Evolutionary conservation across 1,140 invertebrate species (phyloP).

Genomic region (Nasonia giraulti): DNA sequence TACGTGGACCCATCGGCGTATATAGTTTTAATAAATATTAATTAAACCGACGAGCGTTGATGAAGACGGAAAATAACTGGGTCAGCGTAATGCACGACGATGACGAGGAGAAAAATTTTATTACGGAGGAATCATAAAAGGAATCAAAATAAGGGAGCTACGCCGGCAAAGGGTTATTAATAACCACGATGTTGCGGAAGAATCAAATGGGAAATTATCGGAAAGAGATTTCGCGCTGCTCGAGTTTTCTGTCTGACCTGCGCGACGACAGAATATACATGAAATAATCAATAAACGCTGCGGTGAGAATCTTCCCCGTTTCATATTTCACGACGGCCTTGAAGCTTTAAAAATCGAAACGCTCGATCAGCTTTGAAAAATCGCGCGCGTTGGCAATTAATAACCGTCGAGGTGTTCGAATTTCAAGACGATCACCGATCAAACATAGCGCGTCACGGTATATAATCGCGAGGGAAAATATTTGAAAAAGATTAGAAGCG

Average conservation of each 20-base stretch:
- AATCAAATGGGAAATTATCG: not conserved
- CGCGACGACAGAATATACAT: no score
- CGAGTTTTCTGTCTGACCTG: no score
- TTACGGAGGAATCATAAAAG: not conserved
- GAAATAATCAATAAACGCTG: not conserved
- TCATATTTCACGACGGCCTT: no score
- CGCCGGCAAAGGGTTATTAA: not conserved
- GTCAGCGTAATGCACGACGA: not conserved
- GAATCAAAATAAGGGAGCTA: not conserved
- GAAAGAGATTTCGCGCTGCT: not conserved
- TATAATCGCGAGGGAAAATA: conserved; percentile 17
- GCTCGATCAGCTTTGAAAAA: no score
- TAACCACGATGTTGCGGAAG: not conserved
- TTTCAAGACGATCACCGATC: not conserved
- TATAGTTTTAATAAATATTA: not conserved
- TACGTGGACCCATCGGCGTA: no score
- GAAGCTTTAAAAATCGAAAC: no score
- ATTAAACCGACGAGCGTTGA: not conserved
- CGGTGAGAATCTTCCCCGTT: not conserved
- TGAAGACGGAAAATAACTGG: not conserved
- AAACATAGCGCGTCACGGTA: not conserved
- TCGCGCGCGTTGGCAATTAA: no score
- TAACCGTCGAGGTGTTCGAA: not conserved
- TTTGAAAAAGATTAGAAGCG: conserved; percentile 30
- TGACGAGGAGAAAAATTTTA: not conserved